These are phyloP conservation scores for Notarius lentiginosus DNA, from an alignment of 2,113 vertebrate species.

Conservation along the genomic window DNA sequence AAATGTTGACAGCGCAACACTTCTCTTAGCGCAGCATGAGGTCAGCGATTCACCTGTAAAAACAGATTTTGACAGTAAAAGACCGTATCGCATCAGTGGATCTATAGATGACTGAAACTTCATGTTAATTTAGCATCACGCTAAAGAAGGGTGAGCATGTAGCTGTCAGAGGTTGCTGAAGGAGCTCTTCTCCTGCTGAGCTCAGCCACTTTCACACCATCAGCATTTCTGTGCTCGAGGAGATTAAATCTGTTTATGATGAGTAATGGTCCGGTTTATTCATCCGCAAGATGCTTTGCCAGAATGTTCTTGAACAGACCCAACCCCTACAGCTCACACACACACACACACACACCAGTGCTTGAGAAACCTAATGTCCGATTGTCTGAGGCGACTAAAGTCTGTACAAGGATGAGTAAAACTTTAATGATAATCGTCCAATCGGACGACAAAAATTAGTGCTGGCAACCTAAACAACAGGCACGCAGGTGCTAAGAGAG, in stretches of 20 bases:
- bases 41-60: not conserved
- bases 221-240: slow-evolving; percentile 32
- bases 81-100: not conserved
- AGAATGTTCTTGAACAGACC: not conserved
- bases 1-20: not conserved
- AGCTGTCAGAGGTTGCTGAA: slow-evolving; percentile 20
- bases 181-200: slow-evolving; percentile 8
- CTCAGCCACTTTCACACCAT: slow-evolving; percentile 32
- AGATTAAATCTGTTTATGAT: slow-evolving; percentile 47
- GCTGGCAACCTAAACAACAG: no score
- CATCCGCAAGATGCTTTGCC: slow-evolving; percentile 27
- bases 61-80: not conserved
- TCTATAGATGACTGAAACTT: slow-evolving; percentile 18
- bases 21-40: not conserved
- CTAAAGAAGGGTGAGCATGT: not conserved
- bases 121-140: not conserved
- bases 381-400: no score
- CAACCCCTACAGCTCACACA: slow-evolving; percentile 12
- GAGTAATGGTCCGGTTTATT: slow-evolving; percentile 44
- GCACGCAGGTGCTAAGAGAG: no score
- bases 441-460: no score
- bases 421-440: no score
- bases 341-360: not conserved
- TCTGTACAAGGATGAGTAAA: no score
- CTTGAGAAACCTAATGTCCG: no score